Base-by-base conservation (phyloP, 1,140 invertebrate genomes). In the Drosophila nebulosa region DNA sequence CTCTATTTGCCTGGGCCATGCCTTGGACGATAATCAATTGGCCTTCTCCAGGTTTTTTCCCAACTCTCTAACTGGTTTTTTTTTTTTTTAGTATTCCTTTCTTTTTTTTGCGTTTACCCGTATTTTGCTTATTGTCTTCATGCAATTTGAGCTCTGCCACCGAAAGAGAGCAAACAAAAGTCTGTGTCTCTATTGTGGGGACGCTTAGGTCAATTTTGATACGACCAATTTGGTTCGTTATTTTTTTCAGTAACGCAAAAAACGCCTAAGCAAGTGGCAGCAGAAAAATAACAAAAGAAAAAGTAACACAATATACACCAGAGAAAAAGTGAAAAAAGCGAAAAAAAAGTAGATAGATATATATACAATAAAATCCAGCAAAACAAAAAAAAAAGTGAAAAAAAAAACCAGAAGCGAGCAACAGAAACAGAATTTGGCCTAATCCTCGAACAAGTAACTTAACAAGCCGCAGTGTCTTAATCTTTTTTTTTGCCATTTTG, bases 241-340 rank as follows among this genome's bases (percentile, higher is more conserved):
- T 79, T 86, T 81, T 78, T 71, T 67, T 63, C 79, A 88, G 81
- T 86, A 88, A 64, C 50, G 78, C 64, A 67, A 81, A 85, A 88
- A 88, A 78, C 81, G 81, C 83, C 78, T 80, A 71, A 66, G 81
- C 65, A 83, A 69, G 32, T 76, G 79, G 79, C 79, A 75, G 79
- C 68, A 58, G 63, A 59, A 58, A 59, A 64, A 26, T 52, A 56
- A 71, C 30, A 30, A 39, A 64, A 32, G 32, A 64, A 32, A 4
- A 35, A 56, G 55, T 74, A 21, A 69, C 69, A 77, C 58, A 59
- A 50, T 64, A 51, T 67, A 60, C 67, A 77, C 86, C 73, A n/a
- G 75, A 50, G 64, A 76, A 85, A 74, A 62, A 58, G n/a, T n/a
- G n/a, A n/a, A 80, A 84, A 81, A 73, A 62, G 68, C 63, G 59